phyloP scores from a whole-genome alignment of 2,888 invertebrate species.

The Chymomyza caudatula region DNA sequence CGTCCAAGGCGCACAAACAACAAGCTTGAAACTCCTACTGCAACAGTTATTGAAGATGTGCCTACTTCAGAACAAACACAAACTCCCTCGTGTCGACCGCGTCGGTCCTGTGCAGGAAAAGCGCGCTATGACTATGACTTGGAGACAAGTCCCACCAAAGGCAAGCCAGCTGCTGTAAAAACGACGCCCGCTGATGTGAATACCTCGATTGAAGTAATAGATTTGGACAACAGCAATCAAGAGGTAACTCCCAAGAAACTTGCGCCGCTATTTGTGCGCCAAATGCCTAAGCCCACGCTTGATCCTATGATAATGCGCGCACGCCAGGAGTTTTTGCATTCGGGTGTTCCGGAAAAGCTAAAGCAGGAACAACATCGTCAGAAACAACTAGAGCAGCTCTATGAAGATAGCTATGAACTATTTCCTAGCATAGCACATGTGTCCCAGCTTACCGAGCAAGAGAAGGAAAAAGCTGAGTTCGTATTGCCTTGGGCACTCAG shows the following conservation, averaged over 20 bases:
- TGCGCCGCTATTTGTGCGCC: conserved; percentile 85
- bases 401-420: conserved; percentile 75
- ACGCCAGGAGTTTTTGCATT: conserved; percentile 84
- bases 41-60: conserved; percentile 5
- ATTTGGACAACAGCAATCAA: conserved; percentile 66
- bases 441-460: conserved; percentile 78
- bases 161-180: conserved; percentile 14
- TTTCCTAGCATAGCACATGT: conserved; percentile 85
- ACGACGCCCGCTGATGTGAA: conserved; percentile 8
- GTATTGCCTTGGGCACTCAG: conserved; percentile 8
- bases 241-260: conserved; percentile 79
- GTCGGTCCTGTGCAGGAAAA: conserved; percentile 72
- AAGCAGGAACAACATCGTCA: conserved; percentile 80
- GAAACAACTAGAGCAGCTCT: conserved; percentile 76
- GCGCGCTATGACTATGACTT: conserved; percentile 74
- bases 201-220: conserved; percentile 56
- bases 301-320: conserved; percentile 82
- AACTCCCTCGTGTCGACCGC: conserved; percentile 65
- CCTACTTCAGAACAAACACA: background rate
- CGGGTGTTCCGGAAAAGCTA: conserved; percentile 84
- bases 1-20: conserved; percentile 29
- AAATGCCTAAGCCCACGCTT: conserved; percentile 79
- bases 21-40: background rate
- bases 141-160: conserved; percentile 60
- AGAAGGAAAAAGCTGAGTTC: background rate